Base-by-base conservation (phyloP, 2,888 invertebrate species). In the Leptinotarsa juncta region DNA sequence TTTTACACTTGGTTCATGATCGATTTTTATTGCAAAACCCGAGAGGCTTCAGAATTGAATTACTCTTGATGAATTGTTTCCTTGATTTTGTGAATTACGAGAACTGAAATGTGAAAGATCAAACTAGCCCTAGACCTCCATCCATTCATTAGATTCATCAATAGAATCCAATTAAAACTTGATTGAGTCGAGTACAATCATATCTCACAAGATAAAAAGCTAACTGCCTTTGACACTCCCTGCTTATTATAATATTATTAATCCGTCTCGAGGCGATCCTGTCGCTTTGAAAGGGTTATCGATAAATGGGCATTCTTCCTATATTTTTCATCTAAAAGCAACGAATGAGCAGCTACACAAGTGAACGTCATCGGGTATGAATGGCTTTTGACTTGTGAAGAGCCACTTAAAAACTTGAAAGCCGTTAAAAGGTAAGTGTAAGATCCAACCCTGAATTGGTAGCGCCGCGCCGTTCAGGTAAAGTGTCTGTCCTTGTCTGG, bases 401-500 rank as follows among this genome's bases (percentile, higher is more conserved):
- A 67, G 70, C 72, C 70, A 75, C 75, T 75, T 72, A 67, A 65
- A 72, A 70, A 72, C 57, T 57, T 23, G 65, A 76, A 67, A 72
- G 75, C 67, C 72, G 72, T 75, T 72, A 75, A 75, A 75, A 76
- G 73, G 76, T 73, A 70, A 70, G 65, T 57, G 42, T 67, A 55
- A 55, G 67, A 67, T 75, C 78, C 79, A 79, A 71, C 75, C 78
- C 81, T 79, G 79, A 72, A 72, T 70, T 70, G 72, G 76, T 77
- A 82, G 81, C 81, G 80, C 80, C 81, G 81, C 81, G 80, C 80
- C 81, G 81, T 79, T 80, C 80, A 82, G 82, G 81, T 80, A 81
- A 73, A 75, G 71, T 67, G 75, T 75, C 80, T 78, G 79, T 82
- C 82, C 83, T 82, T 81, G 82, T 81, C 82, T 80, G 81, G 80